Base-by-base conservation (phyloP, 2,797 vertebrate species). In the Myotis pilosus region DNA sequence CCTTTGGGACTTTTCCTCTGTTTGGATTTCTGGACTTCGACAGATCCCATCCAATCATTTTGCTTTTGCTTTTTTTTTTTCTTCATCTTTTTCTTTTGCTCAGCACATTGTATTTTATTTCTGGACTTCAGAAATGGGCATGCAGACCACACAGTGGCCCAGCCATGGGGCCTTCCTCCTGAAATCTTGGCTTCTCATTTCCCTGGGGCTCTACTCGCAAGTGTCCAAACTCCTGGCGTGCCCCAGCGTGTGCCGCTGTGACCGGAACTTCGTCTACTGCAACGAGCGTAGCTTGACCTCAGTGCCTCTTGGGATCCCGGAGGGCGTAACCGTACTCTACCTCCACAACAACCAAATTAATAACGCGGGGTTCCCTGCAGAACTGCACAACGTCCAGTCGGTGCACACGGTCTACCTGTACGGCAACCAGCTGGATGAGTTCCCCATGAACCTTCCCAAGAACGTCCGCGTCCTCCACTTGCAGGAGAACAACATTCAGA, bases 311-410 rank as follows among this genome's bases (percentile, higher is more conserved):
- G 99, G 99, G 98, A 99, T 99, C 93, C 99, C 99, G 22, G 99
- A 99, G 98, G 99, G 99, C 97, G 99, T 99, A 97, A 99, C 99
- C 94, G 99, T 99, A 87, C 99, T 99, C 97, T 99, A 99, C 98
- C 99, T 99, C 98, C 99, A 99, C 98, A 99, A 99, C 98, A 99
- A 99, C 99, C 99, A 99, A 98, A 99, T 99, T 98, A 99, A 99
- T 98, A 99, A 99, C 96, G 99, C 99, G 97, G 99, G 99, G 95
- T 99, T 99, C 98, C 99, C 99, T 80, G 95, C 98, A 60, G 99
- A 99, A 97, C 98, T 99, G 97, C 99, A 99, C 98, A 98, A 98
- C 0, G 98, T 99, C 74, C 98, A 98, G 96, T 99, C 99, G 1
- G 99, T 99, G 98, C 99, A 99, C 97, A 99, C 99, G 0, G 99